A percentile compares a stretch with the other conserved stretches of the same genome.
Evolutionary conservation across 1,140 invertebrate species (phyloP).

Genomic region (Solenopsis invicta): DNA sequence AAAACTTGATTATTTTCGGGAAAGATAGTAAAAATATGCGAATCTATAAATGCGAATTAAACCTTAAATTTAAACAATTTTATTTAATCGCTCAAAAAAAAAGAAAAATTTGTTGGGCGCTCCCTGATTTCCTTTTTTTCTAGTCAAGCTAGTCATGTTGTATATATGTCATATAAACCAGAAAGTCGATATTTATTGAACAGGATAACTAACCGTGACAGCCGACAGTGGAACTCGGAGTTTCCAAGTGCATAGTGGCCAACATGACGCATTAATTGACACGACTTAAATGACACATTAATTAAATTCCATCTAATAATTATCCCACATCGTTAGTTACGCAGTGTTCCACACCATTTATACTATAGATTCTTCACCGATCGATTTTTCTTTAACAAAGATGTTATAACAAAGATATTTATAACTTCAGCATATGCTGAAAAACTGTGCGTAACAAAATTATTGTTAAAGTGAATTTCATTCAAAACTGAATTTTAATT

Average conservation of each 20-base stretch:
- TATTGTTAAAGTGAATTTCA: neutral
- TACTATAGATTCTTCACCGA: conserved; percentile 22
- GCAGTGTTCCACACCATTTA: neutral
- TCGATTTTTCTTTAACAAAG: conserved; percentile 7
- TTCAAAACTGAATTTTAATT: neutral
- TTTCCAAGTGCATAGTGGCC: conserved; percentile 19
- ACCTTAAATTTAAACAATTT: neutral
- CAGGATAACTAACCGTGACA: neutral
- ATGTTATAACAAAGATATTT: neutral
- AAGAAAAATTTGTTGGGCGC: neutral
- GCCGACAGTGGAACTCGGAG: neutral
- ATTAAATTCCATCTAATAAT: conserved; percentile 40
- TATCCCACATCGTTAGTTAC: conserved; percentile 5
- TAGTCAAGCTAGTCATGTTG: too few species aligned
- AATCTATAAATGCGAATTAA: neutral
- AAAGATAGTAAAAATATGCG: neutral
- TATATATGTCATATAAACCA: neutral
- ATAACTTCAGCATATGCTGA: neutral
- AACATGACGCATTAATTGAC: conserved; percentile 8
- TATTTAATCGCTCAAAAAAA: neutral
- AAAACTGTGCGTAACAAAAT: neutral
- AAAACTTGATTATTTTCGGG: neutral
- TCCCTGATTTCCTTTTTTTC: neutral
- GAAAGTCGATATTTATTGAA: conserved; percentile 33
- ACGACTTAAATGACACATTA: conserved; percentile 28